Evolutionary conservation across 2,113 vertebrate species (phyloP), one percentile per base, ranked within the genome.

Genomic region (Phalacrocorax carbo): DNA sequence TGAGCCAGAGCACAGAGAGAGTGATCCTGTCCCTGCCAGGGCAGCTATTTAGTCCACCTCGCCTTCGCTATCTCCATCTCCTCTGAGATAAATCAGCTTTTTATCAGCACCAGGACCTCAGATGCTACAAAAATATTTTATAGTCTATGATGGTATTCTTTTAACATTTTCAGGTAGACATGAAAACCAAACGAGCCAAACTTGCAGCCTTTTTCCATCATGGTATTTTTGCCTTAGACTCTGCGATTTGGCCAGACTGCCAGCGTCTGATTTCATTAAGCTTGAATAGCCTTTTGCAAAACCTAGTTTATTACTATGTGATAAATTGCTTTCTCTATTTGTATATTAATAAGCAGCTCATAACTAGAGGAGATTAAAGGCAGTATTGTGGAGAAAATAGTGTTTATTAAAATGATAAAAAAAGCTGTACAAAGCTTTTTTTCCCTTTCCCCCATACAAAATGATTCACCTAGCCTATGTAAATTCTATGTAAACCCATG

Each of bases 211-310:
- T 88, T 71, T 84, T 77, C 55, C 34, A 44, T 88, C 17, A 21
- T 1, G 10, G 46, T 61, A 38, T 20, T 87, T 92, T 90, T 91
- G 81, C 26, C 70, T 82, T 66, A 38, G 60, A 81, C 8, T 72
- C 44, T 77, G 32, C 38, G 58, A 82, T 68, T 78, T 62, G 34
- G 48, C 38, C 52, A 92, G 86, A 82, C 36, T 60, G 48, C 20
- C 51, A 80, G 26, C 13, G 20, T 51, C 80, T 79, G 44, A 94
- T 94, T 94, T 82, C 57, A 81, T 88, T 84, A 94, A 84, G 38
- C 34, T 23, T 85, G n/a, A 94, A 62, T 3, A 86, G 77, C 36
- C 55, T 86, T 92, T 88, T 90, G 69, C 65, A 88, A 95, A 93
- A 91, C 13, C 64, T 54, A 17, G 32, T 88, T 94, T 90, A 84